Conservation (phyloP, 2,888 invertebrate genomes). For the Rotaria sp. region DNA sequence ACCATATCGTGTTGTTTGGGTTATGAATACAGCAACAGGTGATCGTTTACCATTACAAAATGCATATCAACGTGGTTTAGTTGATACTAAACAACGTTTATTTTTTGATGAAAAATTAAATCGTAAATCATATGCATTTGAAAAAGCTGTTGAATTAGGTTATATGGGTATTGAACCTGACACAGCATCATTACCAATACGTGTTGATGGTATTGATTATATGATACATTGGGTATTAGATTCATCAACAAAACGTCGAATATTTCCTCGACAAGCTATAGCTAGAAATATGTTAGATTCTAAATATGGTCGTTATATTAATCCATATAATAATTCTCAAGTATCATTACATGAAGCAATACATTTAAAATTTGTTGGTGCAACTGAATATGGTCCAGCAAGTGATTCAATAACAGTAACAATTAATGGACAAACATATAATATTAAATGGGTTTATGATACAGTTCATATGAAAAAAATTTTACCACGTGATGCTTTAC, state of each 20-base stretch:
- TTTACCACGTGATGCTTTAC: slow-evolving; percentile 34
- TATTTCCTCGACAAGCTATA: slow-evolving; percentile 36
- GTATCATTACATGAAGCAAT: slow-evolving; percentile 39
- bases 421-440: neutral
- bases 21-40: slow-evolving; percentile 17
- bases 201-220: slow-evolving; percentile 37
- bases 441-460: slow-evolving; percentile 37
- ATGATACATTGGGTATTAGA: slow-evolving; percentile 40
- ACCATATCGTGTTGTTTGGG: slow-evolving; percentile 7
- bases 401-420: slow-evolving; percentile 30
- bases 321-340: slow-evolving; percentile 31
- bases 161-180: slow-evolving; percentile 37
- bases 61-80: neutral
- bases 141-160: slow-evolving; percentile 16
- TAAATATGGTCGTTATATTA: slow-evolving; percentile 22
- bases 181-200: slow-evolving; percentile 29
- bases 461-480: slow-evolving; percentile 34
- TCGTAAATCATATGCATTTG: neutral
- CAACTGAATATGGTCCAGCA: slow-evolving; percentile 31
- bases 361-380: slow-evolving; percentile 38
- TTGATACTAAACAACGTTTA: neutral
- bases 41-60: slow-evolving; percentile 3
- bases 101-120: slow-evolving; percentile 7
- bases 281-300: slow-evolving; percentile 31
- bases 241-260: slow-evolving; percentile 35